A percentile compares a stretch with the other conserved stretches of the same genome.
phyloP scores from a whole-genome alignment of 2,113 vertebrate genomes.

The Apistogramma diplotaenia region DNA sequence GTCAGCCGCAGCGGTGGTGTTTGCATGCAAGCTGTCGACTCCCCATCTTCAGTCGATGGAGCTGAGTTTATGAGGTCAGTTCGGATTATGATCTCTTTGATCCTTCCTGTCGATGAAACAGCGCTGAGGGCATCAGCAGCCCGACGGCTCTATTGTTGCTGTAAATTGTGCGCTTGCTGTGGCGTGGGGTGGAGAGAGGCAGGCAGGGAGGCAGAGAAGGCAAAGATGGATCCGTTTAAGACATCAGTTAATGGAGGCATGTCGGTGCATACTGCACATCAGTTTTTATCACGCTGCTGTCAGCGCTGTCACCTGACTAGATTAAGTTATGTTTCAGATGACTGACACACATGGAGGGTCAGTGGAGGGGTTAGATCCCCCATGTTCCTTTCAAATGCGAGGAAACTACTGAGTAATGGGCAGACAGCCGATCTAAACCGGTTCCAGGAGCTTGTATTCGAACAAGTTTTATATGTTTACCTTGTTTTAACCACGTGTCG shows the following conservation, averaged over 20 bases:
- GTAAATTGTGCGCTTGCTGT: conserved; percentile 35
- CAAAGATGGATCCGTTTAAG: conserved; percentile 43
- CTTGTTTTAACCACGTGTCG: background rate
- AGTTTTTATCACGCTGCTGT: conserved; percentile 20
- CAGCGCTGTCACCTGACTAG: background rate
- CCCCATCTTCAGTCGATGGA: conserved; percentile 32
- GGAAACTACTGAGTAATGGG: background rate
- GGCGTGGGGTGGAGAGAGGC: conserved; percentile 22
- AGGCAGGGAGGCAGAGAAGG: background rate
- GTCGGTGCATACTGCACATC: background rate
- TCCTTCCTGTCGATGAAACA: conserved; percentile 54
- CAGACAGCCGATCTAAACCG: background rate
- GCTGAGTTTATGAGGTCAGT: conserved; percentile 46
- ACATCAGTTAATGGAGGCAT: conserved; percentile 14
- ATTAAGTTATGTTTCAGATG: conserved; percentile 15
- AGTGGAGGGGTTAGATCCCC: background rate
- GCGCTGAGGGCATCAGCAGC: conserved; percentile 8
- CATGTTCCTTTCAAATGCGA: background rate
- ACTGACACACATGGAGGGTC: background rate
- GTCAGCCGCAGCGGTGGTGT: background rate
- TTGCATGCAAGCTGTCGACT: background rate
- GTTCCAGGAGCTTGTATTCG: background rate
- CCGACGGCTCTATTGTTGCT: conserved; percentile 39
- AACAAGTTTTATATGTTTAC: background rate
- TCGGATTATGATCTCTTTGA: conserved; percentile 60